Evolutionary conservation across 2,113 vertebrate genomes (phyloP).

Genomic region (Telmatochromis sp.): DNA sequence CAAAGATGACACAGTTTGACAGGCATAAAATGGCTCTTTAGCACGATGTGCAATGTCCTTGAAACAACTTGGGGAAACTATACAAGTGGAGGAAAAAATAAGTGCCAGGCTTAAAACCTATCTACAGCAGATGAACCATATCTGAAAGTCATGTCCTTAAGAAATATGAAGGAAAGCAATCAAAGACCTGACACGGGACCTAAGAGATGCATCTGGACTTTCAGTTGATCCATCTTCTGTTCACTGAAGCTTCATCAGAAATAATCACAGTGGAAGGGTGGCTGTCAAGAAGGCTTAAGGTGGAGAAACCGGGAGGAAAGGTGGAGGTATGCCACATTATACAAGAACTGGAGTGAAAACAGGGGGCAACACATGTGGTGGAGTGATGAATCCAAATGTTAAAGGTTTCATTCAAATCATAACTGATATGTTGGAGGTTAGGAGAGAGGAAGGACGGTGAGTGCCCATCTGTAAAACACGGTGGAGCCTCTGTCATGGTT

Average conservation of each 20-base stretch:
- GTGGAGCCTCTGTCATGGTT: neutral
- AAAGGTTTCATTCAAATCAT: neutral
- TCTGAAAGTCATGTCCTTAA: neutral
- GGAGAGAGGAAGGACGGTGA: neutral
- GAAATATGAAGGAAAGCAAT: neutral
- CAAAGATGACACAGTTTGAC: neutral
- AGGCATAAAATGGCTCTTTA: neutral
- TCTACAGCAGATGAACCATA: neutral
- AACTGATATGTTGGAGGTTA: neutral
- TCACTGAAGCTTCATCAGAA: neutral
- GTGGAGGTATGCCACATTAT: neutral
- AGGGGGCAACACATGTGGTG: neutral
- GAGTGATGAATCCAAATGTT: neutral
- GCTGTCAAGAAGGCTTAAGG: neutral
- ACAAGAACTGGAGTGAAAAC: neutral
- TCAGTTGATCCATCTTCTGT: neutral
- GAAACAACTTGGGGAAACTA: neutral
- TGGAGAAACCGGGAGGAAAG: neutral
- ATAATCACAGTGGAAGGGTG: neutral
- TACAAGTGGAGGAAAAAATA: neutral
- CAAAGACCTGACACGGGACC: neutral
- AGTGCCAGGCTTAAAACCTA: neutral
- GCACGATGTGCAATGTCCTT: neutral
- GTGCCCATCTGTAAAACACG: neutral
- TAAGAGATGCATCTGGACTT: neutral